Base-by-base conservation (phyloP, 2,888 invertebrate species). In the Eupithecia pulchellata region DNA sequence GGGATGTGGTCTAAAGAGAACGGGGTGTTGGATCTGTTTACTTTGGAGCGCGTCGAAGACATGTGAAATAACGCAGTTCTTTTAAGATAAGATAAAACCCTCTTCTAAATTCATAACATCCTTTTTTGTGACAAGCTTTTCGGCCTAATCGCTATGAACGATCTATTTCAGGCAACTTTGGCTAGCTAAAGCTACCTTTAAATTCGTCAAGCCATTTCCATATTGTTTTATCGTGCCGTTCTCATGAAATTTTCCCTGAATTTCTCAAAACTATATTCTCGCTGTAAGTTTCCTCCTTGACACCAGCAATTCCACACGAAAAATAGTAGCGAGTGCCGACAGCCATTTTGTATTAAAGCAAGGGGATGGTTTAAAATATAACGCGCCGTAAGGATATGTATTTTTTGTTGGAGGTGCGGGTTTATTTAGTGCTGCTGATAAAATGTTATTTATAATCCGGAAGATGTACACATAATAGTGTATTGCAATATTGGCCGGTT, bases 311-410 rank as follows among this genome's bases (percentile, higher is more conserved):
- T 78, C 70, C 76, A 76, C 79, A 85, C 88, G 90, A 91, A 91
- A 91, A 90, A 92, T 90, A 91, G 91, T 89, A 90, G 86, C 88
- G 84, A 90, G 90, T 89, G 93, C 89, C 91, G 92, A 93, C 93
- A 92, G 88, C 89, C 91, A 92, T 91, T 91, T 91, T 90, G 91
- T 92, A 90, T n/a, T 88, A 89, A 89, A 88, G 86, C 89, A 85
- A 89, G 90, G 88, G 92, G 89, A 75, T 88, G 91, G 88, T 89
- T 92, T 92, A 92, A 93, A 93, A 92, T 92, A 93, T 93, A 91
- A 91, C 88, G 84, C 87, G 84, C 86, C 84, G 85, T 85, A 83
- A 85, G 89, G 88, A 89, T 91, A 92, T 90, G 87, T 91, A 79
- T 91, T 89, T 92, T 91, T 92, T 88, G 84, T 84, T 69, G 77